Evolutionary conservation across 1,140 invertebrate genomes (phyloP), one percentile per base, ranked within the genome.

Genomic region (Calliphora vicina): DNA sequence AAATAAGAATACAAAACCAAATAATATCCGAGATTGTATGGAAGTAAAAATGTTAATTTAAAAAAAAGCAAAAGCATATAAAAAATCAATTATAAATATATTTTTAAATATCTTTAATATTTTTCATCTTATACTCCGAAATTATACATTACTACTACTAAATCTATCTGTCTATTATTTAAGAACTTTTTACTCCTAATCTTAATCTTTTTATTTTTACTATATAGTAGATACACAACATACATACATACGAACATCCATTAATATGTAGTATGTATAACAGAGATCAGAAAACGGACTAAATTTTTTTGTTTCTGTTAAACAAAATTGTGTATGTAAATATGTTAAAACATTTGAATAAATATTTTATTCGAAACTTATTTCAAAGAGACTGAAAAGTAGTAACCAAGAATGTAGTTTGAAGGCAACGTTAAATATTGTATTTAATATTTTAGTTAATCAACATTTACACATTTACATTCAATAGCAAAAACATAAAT

Each of bases 381-480:
- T 67, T 67, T 67, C 20, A 67, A 67, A 67, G 61, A 67, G 61
- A 67, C 61, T 67, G 61, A 67, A 61, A 67, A 23, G 61, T 67
- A 67, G 61, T 67, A 23, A 67, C 61, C 61, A 67, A 23, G n/a
- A 67, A 67, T 20, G 61, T 67, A 67, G 61, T 67, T 67, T 67
- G 61, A 67, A 67, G 8, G 17, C 35, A 35, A 4, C 45, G 15
- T 57, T 57, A 17, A 15, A 57, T 17, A 57, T 35, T 1, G 61
- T 23, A 23, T 67, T 15, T 17, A 57, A 57, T 57, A 57, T n/a
- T 57, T 57, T 57, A 10, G 15, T 57, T 57, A 57, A n/a, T 61
- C 17, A n/a, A n/a, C n/a, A n/a, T n/a, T n/a, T 10, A 8, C 35
- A 25, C 20, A 50, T 25, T 67, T n/a, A n/a, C n/a, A n/a, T n/a